Conservation (phyloP, 2,888 invertebrate genomes). For the Cryptocephalus primarius region DNA sequence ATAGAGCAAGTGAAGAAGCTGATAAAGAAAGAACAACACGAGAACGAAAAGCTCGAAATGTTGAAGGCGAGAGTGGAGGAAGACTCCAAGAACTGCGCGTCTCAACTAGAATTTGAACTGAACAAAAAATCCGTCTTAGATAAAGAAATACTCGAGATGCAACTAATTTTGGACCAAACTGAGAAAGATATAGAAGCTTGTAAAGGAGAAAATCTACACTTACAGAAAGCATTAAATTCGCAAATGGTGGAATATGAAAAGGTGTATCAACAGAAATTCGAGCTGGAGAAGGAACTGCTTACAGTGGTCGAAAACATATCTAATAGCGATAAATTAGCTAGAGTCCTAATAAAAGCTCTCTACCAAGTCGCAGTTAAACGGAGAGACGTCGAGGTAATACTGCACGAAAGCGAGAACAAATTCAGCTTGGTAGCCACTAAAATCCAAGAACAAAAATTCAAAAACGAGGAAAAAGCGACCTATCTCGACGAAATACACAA, state of each 20-base stretch:
- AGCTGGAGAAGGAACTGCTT: conserved; percentile 46
- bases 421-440: conserved; percentile 47
- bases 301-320: conserved; percentile 12
- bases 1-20: conserved; percentile 58
- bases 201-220: conserved; percentile 24
- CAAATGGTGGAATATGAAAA: conserved; percentile 39
- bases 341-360: conserved; percentile 10
- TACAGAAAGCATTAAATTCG: conserved; percentile 8
- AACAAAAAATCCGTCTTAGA: conserved; percentile 43
- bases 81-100: conserved; percentile 42
- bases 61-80: conserved; percentile 46
- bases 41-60: conserved; percentile 51
- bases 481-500: conserved; percentile 32
- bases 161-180: conserved; percentile 38
- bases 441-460: conserved; percentile 41
- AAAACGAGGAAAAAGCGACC: conserved; percentile 24
- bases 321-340: conserved; percentile 14
- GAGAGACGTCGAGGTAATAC: conserved; percentile 28
- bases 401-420: conserved; percentile 42
- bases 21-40: conserved; percentile 52
- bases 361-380: conserved; percentile 32
- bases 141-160: conserved; percentile 42
- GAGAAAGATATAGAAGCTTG: conserved; percentile 50
- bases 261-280: conserved; percentile 41
- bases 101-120: conserved; percentile 42